Base-by-base conservation (phyloP, 2,888 invertebrate genomes). In the Nemapogon koenigi region DNA sequence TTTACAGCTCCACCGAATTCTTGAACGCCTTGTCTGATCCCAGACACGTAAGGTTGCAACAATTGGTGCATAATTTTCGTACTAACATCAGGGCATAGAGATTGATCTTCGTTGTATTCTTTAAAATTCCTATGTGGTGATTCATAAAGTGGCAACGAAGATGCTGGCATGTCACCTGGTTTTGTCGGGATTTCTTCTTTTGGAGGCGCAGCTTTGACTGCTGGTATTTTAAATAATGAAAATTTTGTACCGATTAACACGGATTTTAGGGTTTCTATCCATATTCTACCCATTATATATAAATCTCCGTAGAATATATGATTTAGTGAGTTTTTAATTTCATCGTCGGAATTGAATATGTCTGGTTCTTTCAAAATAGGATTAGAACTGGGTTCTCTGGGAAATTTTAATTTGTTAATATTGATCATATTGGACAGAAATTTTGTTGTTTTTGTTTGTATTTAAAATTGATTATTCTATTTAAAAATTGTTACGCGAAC, bases 121-220 rank as follows among this genome's bases (percentile, higher is more conserved):
- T 68, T 64, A 41, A 69, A 71, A 1, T 62, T 59, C 7, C 48
- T 46, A 37, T 71, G 67, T 1, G 67, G 71, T 2, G 52, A 48
- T 2, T 52, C 39, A 47, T 72, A 69, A 1, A 70, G 13, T 0
- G 71, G 63, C 0, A 75, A 43, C 2, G 73, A 71, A 38, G 52
- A 55, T 36, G 59, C 67, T 40, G 53, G 67, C 68, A 70, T 70
- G 2, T 52, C 51, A 0, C 68, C 62, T 1, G 71, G 71, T 37
- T 43, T 60, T 22, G 50, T 38, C 0, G 65, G 64, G 2, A 47
- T 25, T 2, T 51, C 52, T 0, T 47, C 37, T 27, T 26, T 36
- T 16, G 25, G 0, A 39, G 41, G 10, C 4, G 27, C 48, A 1
- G 65, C 64, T 7, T 57, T n/a, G 0, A 68, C 59, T 0, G 46